Percentiles rank a stretch among this genome's conserved stretches.
These are phyloP conservation scores for Caenorhabditis tropicalis DNA, from an alignment of 1,140 invertebrate species.

Conservation along the genomic window DNA sequence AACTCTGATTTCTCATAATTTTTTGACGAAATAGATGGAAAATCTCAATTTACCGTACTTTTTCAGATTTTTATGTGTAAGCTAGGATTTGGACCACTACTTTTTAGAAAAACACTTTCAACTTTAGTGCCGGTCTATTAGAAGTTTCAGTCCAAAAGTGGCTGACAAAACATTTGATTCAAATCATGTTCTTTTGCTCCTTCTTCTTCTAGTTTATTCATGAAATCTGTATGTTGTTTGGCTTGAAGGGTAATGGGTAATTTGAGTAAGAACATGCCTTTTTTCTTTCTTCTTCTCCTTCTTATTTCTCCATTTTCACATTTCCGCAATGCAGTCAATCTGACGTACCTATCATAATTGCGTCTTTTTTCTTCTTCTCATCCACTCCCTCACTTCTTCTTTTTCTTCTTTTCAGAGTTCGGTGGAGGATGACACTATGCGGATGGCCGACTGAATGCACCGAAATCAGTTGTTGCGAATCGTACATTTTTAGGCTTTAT, in stretches of 20 bases:
- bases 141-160: too few species aligned
- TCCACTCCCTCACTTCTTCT: neutral
- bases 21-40: too few species aligned
- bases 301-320: neutral
- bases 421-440: slow-evolving; percentile 49
- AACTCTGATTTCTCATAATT: too few species aligned
- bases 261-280: slow-evolving; percentile 42
- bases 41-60: too few species aligned
- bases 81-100: too few species aligned
- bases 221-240: neutral
- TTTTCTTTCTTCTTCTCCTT: neutral
- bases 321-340: slow-evolving; percentile 26
- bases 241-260: slow-evolving; percentile 34
- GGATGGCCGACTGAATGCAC: slow-evolving; percentile 51
- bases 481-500: slow-evolving; percentile 53
- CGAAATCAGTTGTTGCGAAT: slow-evolving; percentile 56
- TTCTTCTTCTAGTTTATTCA: too few species aligned
- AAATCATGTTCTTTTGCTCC: too few species aligned
- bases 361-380: neutral
- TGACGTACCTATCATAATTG: slow-evolving; percentile 33
- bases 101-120: too few species aligned
- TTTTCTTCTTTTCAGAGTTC: neutral
- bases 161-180: too few species aligned
- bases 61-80: too few species aligned
- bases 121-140: too few species aligned